Conservation (phyloP, 2,797 vertebrate species). For the Gila robusta region DNA sequence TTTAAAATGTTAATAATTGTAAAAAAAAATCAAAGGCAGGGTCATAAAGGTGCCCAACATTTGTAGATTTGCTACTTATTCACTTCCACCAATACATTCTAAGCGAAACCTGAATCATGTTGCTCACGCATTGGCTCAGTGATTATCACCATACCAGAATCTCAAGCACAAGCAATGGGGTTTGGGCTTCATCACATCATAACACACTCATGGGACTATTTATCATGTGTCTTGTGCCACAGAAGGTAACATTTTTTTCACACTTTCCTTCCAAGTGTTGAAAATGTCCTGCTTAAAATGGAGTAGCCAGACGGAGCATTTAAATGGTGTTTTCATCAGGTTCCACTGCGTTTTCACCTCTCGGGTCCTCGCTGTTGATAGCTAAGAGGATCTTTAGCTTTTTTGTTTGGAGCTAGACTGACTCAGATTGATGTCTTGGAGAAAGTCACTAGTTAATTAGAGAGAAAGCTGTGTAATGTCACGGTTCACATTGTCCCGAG, state of each 20-base stretch:
- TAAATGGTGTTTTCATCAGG: slow-evolving; percentile 76
- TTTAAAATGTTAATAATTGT: not conserved
- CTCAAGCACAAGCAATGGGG: slow-evolving; percentile 44
- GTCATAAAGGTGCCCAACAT: not conserved
- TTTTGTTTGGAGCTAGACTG: slow-evolving; percentile 65
- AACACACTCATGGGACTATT: slow-evolving; percentile 74
- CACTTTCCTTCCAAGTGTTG: slow-evolving; percentile 77
- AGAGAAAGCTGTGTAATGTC: slow-evolving; percentile 63
- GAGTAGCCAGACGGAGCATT: slow-evolving; percentile 64
- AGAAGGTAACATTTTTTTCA: slow-evolving; percentile 67
- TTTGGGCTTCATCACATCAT: slow-evolving; percentile 71
- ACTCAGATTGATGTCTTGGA: slow-evolving; percentile 66
- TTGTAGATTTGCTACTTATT: not conserved
- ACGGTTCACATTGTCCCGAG: slow-evolving; percentile 43
- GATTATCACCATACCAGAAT: slow-evolving; percentile 40
- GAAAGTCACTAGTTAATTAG: slow-evolving; percentile 67
- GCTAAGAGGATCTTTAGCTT: slow-evolving; percentile 64
- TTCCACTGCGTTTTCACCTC: slow-evolving; percentile 62
- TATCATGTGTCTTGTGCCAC: slow-evolving; percentile 67
- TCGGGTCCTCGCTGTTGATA: slow-evolving; percentile 71
- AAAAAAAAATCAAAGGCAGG: not conserved
- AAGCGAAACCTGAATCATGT: slow-evolving; percentile 58
- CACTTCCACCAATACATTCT: slow-evolving; percentile 2
- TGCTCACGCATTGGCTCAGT: slow-evolving; percentile 56
- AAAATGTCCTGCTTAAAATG: slow-evolving; percentile 76